Conservation (phyloP, 2,113 vertebrate genomes). For the Parus major region DNA sequence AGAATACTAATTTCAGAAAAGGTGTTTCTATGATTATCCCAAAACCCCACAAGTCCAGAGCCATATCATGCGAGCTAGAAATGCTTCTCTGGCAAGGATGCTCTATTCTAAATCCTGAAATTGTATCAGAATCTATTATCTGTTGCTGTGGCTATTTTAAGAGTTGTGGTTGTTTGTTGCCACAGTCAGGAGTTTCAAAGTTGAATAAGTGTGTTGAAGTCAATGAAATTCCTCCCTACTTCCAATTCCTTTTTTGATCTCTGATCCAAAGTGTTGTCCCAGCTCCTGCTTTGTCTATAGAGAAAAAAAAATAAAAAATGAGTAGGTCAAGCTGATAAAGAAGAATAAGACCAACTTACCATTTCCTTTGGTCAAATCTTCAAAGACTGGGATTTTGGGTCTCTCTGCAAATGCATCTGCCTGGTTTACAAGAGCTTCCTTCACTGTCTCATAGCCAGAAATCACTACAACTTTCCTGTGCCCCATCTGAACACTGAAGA, state of each 20-base stretch:
- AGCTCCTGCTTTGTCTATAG: background rate
- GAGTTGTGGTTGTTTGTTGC: background rate
- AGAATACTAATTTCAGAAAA: background rate
- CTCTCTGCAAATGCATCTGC: conserved; percentile 69
- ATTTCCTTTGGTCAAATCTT: conserved; percentile 46
- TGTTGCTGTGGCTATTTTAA: background rate
- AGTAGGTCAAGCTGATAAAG: background rate
- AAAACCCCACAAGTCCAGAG: background rate
- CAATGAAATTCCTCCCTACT: background rate
- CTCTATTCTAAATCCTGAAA: background rate
- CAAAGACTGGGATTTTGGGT: conserved; percentile 50
- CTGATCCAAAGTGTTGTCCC: background rate
- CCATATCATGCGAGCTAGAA: background rate
- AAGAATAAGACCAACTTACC: conserved; percentile 24
- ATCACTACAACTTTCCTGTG: conserved; percentile 61
- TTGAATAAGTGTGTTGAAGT: background rate
- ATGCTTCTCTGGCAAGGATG: background rate
- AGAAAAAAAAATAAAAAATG: background rate
- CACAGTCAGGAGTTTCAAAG: background rate
- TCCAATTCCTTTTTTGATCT: background rate
- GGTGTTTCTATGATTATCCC: background rate
- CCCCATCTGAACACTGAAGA: conserved; percentile 57
- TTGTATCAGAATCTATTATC: background rate
- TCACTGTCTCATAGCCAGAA: conserved; percentile 70
- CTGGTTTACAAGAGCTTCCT: conserved; percentile 69